Evolutionary conservation across 2,113 vertebrate species (phyloP), one percentile per base, ranked within the genome.

Genomic region (Tyto alba): DNA sequence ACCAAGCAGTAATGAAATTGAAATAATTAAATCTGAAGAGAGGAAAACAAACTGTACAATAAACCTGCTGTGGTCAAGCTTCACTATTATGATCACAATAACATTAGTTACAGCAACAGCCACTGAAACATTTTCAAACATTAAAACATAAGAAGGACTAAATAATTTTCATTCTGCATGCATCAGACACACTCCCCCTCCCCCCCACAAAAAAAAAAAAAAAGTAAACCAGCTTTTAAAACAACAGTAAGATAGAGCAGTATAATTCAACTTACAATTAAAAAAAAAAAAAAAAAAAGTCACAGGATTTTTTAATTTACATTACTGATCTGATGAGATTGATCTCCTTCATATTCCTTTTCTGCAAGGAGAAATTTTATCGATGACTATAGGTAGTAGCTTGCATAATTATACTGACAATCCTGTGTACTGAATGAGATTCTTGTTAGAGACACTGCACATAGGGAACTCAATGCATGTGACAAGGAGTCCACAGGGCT

Each of bases 111-210:
- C 2, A 52, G 15, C 11, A 52, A 60, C 3, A 52, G 16, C 12
- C 18, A 72, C 30, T 85, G 9, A 78, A 45, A 34, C 7, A 9
- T 47, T 71, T 71, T 71, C 20, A 68, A 83, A 40, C 16, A 22
- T 38, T 52, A 32, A 82, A 74, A 56, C 6, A 10, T 36, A 57
- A 48, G 13, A 53, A 72, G 0, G 3, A 4, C 8, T 40, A 74
- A 60, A 74, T 19, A 38, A 32, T 27, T 78, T 62, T 71, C 17
- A 7, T 78, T 60, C 11, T n/a, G 22, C 30, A 62, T 60, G 1
- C 12, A 60, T 14, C 11, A 67, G 84, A 55, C 5, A 40, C 1
- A 2, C 9, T 27, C 5, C 3, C 3, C 16, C 3, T 5, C 7
- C 1, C n/a, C n/a, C n/a, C n/a, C n/a, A n/a, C n/a, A n/a, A n/a